A percentile compares a stretch with the other conserved stretches of the same genome.
phyloP scores from a whole-genome alignment of 2,113 vertebrate genomes.

The Numenius arquata region DNA sequence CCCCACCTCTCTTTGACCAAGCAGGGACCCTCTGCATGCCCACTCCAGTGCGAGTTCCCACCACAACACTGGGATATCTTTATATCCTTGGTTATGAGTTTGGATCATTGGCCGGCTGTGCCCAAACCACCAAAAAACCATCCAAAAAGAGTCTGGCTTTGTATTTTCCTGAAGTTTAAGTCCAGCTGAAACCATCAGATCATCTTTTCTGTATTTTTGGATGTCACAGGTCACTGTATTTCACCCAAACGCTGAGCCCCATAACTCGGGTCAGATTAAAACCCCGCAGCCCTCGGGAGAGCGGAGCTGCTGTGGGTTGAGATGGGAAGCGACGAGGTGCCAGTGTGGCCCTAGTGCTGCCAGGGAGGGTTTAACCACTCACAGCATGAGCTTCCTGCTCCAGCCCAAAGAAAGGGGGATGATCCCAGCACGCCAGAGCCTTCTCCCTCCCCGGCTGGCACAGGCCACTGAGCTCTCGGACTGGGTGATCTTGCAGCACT shows the following conservation, averaged over 20 bases:
- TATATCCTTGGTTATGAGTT: background rate
- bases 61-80: background rate
- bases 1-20: background rate
- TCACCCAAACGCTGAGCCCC: background rate
- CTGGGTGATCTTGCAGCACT: background rate
- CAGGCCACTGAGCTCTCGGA: background rate
- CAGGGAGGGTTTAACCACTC: background rate
- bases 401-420: background rate
- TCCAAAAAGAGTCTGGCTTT: background rate
- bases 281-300: background rate
- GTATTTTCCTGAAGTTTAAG: background rate
- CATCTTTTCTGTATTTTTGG: background rate
- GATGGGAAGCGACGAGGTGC: accelerated
- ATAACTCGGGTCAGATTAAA: background rate
- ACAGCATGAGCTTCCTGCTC: background rate
- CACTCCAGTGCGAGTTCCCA: accelerated
- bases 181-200: background rate
- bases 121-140: background rate
- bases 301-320: background rate
- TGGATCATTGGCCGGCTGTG: background rate
- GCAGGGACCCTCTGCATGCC: background rate
- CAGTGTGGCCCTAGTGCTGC: accelerated
- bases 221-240: background rate
- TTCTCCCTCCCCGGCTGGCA: background rate
- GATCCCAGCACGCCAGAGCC: background rate